These are phyloP conservation scores for Allophyes oxyacanthae DNA, from an alignment of 2,888 invertebrate genomes.

Conservation along the genomic window DNA sequence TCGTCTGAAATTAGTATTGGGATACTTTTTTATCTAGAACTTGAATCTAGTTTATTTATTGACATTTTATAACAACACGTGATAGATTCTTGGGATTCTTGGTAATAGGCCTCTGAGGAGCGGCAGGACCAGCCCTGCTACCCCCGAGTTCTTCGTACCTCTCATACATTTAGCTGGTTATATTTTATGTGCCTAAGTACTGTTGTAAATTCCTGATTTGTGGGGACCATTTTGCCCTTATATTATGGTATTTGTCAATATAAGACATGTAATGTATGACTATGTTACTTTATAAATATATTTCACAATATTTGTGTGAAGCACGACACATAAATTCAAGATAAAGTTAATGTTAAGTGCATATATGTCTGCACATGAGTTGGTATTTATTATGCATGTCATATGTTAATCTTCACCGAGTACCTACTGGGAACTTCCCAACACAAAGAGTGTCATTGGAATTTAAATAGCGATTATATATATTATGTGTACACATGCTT, in stretches of 20 bases:
- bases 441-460: constrained; percentile 16
- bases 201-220: too few relatives aligned
- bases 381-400: constrained; percentile 25
- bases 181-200: too few relatives aligned
- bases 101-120: too few relatives aligned
- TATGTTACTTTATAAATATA: constrained; percentile 7
- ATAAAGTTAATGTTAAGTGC: constrained; percentile 27
- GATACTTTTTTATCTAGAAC: too few relatives aligned
- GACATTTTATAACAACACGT: constrained; percentile 10
- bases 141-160: too few relatives aligned
- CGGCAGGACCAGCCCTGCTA: too few relatives aligned
- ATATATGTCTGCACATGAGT: constrained; percentile 5
- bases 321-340: constrained; percentile 1
- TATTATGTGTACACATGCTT: not conserved
- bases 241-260: too few relatives aligned
- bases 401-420: constrained; percentile 29
- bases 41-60: constrained; percentile 16
- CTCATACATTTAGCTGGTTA: too few relatives aligned
- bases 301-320: constrained; percentile 23
- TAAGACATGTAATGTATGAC: constrained; percentile 12
- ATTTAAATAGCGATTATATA: constrained; percentile 13
- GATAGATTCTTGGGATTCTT: not conserved
- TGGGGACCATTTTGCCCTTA: too few relatives aligned
- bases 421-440: constrained; percentile 7
- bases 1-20: too few relatives aligned